Base-by-base conservation (phyloP, 2,113 vertebrate species). In the Tragelaphus buxtoni region DNA sequence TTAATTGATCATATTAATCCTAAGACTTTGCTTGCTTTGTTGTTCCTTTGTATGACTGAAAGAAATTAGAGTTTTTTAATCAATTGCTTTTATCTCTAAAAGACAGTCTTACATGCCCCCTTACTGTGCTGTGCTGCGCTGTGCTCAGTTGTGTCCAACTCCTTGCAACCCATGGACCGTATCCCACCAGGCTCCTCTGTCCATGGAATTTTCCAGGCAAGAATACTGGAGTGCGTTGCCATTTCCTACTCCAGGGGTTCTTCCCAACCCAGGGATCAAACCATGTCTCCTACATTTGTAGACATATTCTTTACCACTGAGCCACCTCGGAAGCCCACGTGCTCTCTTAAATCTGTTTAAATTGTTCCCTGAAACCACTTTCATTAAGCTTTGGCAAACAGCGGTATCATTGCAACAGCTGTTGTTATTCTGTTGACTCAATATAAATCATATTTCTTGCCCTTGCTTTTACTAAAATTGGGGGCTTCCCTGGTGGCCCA, bases 81-180 rank as follows among this genome's bases (percentile, higher is more conserved):
- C 9, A 22, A 32, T 77, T 81, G n/a, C 51, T 76, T 80, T 53
- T 16, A 4, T 72, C 8, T 49, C 30, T 60, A 51, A 47, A 3
- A 11, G 2, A 4, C 4, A 84, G 49, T 90, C 16, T 86, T 69
- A 81, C 1, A 45, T 3, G 6, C 1, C 47, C 28, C 63, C n/a
- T 39, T 39, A 39, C 65, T 39, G n/a, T 35, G 1, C 17, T 20
- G n/a, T 69, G n/a, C n/a, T 65, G 28, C 0, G 0, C n/a, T 72
- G 9, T 26, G 22, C 39, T 7, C 22, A 7, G 5, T 42, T 2
- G 6, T 42, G 11, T 74, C 22, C 69, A 42, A 42, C 39, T 42
- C 11, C 26, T 74, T 74, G 69, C 39, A 42, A 42, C 22, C 10
- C 69, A 42, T 39, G 35, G 35, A 39, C 35, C 39, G n/a, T 24